Evolutionary conservation across 2,113 vertebrate species (phyloP), one percentile per base, ranked within the genome.

Genomic region (Vulpes lagopus): DNA sequence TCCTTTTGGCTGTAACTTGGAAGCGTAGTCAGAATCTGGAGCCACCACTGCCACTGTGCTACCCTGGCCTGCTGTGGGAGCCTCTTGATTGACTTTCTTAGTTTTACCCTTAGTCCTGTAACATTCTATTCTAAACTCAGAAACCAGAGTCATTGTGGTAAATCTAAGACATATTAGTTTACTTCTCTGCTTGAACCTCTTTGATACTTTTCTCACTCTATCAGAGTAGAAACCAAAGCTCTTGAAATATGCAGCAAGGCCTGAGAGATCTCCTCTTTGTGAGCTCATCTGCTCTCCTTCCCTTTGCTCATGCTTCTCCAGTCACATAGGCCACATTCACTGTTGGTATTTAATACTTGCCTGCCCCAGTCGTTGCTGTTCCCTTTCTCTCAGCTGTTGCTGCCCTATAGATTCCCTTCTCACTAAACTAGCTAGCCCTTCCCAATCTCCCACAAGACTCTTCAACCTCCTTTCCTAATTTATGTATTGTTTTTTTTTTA

Each of bases 321-420:
- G 15, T n/a, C 49, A 3, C 1, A 0, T 4, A 2, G 5, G 17
- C 3, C 5, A 22, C 3, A 16, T 53, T 55, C 35, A 11, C 14
- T 74, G 0, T 30, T 71, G 20, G 51, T 8, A 1, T 65, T 55
- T 35, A 8, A 17, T 14, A 30, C 55, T 15, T 20, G 16, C 17
- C 10, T 81, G 38, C 19, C 6, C 90, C 43, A 22, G 1, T 43
- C 2, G 49, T 85, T 23, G 3, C 57, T 49, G 5, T 57, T 74
- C 4, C 35, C 11, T 81, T 20, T 82, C 8, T 5, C 38, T 51
- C 51, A 10, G 2, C 4, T 55, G 3, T 17, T 82, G 30, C 62
- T 69, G 8, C 2, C 2, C 10, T 22, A 19, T 51, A 15, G 8
- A 17, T 2, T 11, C 5, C n/a, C 51, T 20, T 80, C 14, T 82